Base-by-base conservation (phyloP, 1,140 invertebrate species). In the Lysiphlebus fabarum region DNA sequence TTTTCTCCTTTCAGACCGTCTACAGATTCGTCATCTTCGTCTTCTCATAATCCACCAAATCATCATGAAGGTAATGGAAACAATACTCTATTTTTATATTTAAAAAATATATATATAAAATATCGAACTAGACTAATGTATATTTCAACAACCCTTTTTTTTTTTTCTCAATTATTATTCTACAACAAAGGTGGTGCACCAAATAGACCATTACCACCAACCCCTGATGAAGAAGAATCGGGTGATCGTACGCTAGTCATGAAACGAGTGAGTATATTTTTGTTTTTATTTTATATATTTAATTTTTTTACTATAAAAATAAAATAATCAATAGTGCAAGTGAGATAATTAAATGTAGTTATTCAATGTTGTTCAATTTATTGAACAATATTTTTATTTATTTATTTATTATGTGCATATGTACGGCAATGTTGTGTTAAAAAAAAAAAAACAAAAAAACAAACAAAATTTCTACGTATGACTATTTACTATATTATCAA, bases 201-300 rank as follows among this genome's bases (percentile, higher is more conserved):
- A 47, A 95, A 93, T 74, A 84, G 94, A 62, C 94, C 94, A 56
- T 82, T 96, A 66, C 95, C 95, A 45, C 95, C 95, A 10, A 96
- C 94, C 26, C 95, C 95, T 14, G 92, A 92, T 71, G 90, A 93
- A 73, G 91, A 94, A 72, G 90, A 92, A 77, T 83, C 84, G 53
- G 88, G 89, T 59, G 92, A 95, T 76, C 85, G 90, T 70, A 96
- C 94, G 57, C 83, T 96, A 75, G 92, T 96, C 67, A 90, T 92
- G 82, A 86, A 86, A 85, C 78, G 92, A 86, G 92, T 95, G 84
- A 90, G 74, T 74, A 67, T n/a, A 38, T 37, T 37, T 12, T 37
- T 10, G 37, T 6, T 53, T 51, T 26, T 10, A 54, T 60, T 40
- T 40, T 44, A 10, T 9, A 43, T 42, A 33, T 26, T 26, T 26